Percentiles rank a stretch among this genome's conserved stretches.
These are phyloP conservation scores for Littorina saxatilis DNA, from an alignment of 1,140 invertebrate species.

Conservation along the genomic window DNA sequence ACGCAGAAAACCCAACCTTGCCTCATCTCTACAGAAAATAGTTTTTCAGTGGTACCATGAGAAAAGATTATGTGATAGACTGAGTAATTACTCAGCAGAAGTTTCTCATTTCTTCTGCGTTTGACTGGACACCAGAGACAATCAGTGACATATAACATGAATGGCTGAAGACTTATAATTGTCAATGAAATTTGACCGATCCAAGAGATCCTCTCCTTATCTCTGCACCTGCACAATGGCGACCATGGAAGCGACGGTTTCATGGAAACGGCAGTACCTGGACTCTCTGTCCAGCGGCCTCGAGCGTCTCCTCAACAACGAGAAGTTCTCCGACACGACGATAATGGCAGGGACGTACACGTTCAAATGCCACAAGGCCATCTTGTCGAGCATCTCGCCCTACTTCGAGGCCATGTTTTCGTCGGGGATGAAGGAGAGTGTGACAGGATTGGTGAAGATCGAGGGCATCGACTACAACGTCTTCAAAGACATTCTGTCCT, in stretches of 20 bases:
- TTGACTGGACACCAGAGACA: too few relatives aligned
- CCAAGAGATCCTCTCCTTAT: too few relatives aligned
- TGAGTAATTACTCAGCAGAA: too few relatives aligned
- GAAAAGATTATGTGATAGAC: too few relatives aligned
- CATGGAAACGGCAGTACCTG: conserved; percentile 57
- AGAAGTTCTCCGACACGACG: conserved; percentile 62
- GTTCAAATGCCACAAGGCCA: conserved; percentile 65
- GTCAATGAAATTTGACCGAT: too few relatives aligned
- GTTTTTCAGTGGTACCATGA: too few relatives aligned
- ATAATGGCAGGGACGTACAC: conserved; percentile 57
- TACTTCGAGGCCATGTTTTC: conserved; percentile 70
- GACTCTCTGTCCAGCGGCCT: conserved; percentile 62
- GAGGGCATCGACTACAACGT: conserved; percentile 63
- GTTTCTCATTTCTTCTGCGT: too few relatives aligned
- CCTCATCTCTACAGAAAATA: too few relatives aligned
- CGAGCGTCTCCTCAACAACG: conserved; percentile 52
- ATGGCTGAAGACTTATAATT: too few relatives aligned
- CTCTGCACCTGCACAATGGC: too few relatives aligned
- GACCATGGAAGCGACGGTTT: conserved; percentile 39
- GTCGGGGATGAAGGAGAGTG: conserved; percentile 68
- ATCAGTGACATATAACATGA: too few relatives aligned
- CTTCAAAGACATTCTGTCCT: conserved; percentile 63
- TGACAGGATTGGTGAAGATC: conserved; percentile 64
- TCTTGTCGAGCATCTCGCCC: conserved; percentile 64
- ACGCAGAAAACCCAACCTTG: too few relatives aligned